These are phyloP conservation scores for Athalia rosae DNA, from an alignment of 2,888 invertebrate species.

Conservation along the genomic window DNA sequence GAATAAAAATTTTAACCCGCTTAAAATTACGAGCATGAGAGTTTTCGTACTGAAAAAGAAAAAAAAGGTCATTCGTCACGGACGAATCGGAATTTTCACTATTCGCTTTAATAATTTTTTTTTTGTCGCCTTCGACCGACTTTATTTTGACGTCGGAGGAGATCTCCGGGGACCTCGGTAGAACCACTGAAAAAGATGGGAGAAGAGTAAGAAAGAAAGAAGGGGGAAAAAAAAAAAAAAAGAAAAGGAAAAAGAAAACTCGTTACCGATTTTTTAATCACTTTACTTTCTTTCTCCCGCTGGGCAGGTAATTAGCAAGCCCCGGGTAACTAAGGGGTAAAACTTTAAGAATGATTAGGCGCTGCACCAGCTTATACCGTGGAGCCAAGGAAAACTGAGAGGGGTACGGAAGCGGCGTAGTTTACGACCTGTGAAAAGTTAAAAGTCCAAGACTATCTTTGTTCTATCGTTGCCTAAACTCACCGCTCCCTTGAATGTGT, in stretches of 20 bases:
- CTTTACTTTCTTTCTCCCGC: conserved; percentile 56
- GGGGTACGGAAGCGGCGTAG: conserved; percentile 44
- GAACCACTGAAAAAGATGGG: too few relatives aligned
- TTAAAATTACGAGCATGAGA: too few relatives aligned
- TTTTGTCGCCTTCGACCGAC: neutral
- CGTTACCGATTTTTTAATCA: conserved; percentile 61
- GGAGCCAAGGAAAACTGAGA: conserved; percentile 36
- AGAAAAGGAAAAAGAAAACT: conserved; percentile 27
- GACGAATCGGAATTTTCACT: conserved; percentile 10
- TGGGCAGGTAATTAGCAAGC: conserved; percentile 61
- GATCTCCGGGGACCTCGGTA: conserved; percentile 12
- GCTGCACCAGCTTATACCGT: conserved; percentile 48
- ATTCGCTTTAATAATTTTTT: neutral
- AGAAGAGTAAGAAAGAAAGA: too few relatives aligned
- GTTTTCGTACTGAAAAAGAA: too few relatives aligned
- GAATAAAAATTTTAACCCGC: too few relatives aligned
- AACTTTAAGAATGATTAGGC: conserved; percentile 66
- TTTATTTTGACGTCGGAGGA: conserved; percentile 2
- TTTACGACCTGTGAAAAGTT: conserved; percentile 60
- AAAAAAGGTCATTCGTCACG: neutral
- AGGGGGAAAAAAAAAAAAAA: conserved; percentile 5
- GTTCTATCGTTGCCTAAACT: conserved; percentile 33
- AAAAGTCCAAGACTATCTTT: conserved; percentile 43
- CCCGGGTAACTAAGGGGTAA: conserved; percentile 53
- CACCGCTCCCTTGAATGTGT: neutral